Evolutionary conservation across 2,888 invertebrate species (phyloP), one percentile per base, ranked within the genome.

Genomic region (Cosmia trapezina): DNA sequence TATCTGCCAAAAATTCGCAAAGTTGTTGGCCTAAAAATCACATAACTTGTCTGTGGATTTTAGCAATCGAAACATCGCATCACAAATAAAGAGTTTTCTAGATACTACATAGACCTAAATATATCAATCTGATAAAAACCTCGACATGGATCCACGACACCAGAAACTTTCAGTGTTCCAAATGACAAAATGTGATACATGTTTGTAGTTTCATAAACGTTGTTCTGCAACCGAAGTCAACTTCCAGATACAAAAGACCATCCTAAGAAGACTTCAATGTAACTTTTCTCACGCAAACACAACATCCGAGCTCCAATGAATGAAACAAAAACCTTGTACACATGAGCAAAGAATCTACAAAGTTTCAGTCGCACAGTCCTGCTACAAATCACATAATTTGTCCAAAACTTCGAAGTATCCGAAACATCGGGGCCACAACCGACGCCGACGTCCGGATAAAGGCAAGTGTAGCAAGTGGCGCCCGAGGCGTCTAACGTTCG

Each of bases 401-500:
- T 83, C 70, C 49, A 70, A 79, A 85, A 76, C 71, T 79, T 73
- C 73, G 60, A n/a, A 67, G 81, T 84, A 85, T 84, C 86, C 87
- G 84, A 87, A 88, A 84, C 84, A 86, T 84, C 88, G 89, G 89
- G 85, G 81, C 85, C 86, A 87, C 78, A 75, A 77, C 53, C 47
- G 43, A 83, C 83, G 79, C 81, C 81, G 80, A 71, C 85, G 81
- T 87, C 87, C 86, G 88, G 87, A 89, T 90, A 89, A 90, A 91
- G 89, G 89, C 87, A 86, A 86, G 86, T 86, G 88, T 83, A 87
- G 87, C 87, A 92, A 94, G 93, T 92, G 92, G 91, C 89, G 89
- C 92, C 90, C 84, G 87, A 83, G 90, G 93, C 92, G 91, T 91
- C 91, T 93, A 93, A 93, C 90, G 84, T 89, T 90, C 86, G 90